Evolutionary conservation across 2,797 vertebrate species (phyloP), one percentile per base, ranked within the genome.

Genomic region (Spinus pinus): DNA sequence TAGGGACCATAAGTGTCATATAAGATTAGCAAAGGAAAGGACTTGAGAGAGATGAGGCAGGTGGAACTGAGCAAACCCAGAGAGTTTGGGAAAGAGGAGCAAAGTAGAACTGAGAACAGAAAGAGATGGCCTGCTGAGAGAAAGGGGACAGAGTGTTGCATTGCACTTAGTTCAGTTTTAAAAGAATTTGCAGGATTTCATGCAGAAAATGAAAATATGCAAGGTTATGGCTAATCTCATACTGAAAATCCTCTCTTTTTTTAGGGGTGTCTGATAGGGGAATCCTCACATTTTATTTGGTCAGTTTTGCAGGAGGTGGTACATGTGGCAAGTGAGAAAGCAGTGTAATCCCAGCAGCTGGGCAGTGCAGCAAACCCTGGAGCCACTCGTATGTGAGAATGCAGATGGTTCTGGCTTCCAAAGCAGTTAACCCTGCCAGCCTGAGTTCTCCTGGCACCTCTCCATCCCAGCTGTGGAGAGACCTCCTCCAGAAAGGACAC

Each of bases 371-470:
- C 46, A 75, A 71, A 37, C n/a, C 49, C 24, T 16, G 50, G 28
- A 44, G 65, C n/a, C 62, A 8, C 25, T 47, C 3, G 0, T 10
- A 1, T 12, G 6, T 12, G 46, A 67, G 23, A 56, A 33, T 8
- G 44, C 11, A 24, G 27, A 16, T 37, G 57, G 35, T 56, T 28
- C 50, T 44, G 31, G 21, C 35, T 66, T 80, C 42, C 42, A 62
- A 41, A 70, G 42, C 27, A 7, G 6, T 47, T 53, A 21, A 6
- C 41, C 33, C 74, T 65, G 41, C 54, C 50, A 64, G 0, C 33
- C 35, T 42, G 19, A 44, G 31, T 44, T n/a, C 57, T 65, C 37
- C 23, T 56, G 37, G 53, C 73, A 67, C 20, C 28, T 47, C 50
- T 66, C 15, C 58, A 12, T 56, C 74, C 33, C 27, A 6, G 6